A percentile compares a stretch with the other conserved stretches of the same genome.
Evolutionary conservation across 2,113 vertebrate genomes (phyloP).

Genomic region (Channa argus): DNA sequence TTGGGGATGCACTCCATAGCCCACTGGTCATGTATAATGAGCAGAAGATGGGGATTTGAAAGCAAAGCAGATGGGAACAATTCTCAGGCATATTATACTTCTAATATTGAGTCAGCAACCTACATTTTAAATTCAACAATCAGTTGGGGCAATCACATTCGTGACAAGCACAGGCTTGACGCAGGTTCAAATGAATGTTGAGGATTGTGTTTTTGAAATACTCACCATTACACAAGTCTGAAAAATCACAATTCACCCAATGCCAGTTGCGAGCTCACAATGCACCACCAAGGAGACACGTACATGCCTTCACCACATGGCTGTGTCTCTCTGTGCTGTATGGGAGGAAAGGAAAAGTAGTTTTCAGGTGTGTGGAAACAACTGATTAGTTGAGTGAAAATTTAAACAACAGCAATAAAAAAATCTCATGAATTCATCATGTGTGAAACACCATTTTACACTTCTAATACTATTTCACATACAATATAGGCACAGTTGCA

Average conservation of each 20-base stretch:
- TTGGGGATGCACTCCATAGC: constrained; percentile 10
- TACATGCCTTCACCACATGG: constrained; percentile 21
- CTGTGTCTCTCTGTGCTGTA: constrained; percentile 4
- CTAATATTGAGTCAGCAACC: constrained; percentile 26
- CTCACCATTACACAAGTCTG: constrained; percentile 62
- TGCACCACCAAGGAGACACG: neutral
- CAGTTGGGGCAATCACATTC: neutral
- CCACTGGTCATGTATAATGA: constrained; percentile 32
- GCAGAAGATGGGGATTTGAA: constrained; percentile 11
- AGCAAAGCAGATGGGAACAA: constrained; percentile 27
- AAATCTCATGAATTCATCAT: neutral
- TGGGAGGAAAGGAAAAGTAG: constrained; percentile 3
- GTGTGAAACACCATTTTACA: no score
- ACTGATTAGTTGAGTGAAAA: neutral
- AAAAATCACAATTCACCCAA: constrained; percentile 5
- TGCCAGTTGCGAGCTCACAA: neutral
- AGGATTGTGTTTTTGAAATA: neutral
- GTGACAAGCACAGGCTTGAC: neutral
- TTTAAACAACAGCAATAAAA: neutral
- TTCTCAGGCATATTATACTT: constrained; percentile 21
- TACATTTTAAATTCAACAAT: neutral
- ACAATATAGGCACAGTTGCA: no score
- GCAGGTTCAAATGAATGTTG: neutral
- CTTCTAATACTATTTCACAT: no score
- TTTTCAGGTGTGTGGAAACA: neutral